Base-by-base conservation (phyloP, 2,888 invertebrate genomes). In the Hedychridium roseum region DNA sequence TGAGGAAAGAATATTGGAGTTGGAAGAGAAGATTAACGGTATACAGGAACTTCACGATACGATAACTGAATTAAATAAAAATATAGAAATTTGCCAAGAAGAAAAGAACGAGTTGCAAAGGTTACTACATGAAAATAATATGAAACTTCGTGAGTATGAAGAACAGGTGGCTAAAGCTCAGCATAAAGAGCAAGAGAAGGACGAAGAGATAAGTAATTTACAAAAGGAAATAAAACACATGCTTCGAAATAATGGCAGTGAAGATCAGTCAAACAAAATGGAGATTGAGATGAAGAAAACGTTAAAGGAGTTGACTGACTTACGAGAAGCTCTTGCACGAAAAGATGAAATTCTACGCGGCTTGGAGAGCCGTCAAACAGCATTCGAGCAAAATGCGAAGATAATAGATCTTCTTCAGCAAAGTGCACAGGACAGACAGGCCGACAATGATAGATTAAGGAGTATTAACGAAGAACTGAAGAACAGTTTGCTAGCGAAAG, bases 141-240 rank as follows among this genome's bases (percentile, higher is more conserved):
- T 47, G 31, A 54, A 17, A 34, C 21, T 49, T 15, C 15, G 40
- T 28, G 38, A 44, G 11, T 41, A 43, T 1, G 46, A 56, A 23
- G 45, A 45, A 12, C 59, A 57, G 21, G 51, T 70, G 12, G 34
- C 56, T 9, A 35, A 47, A 7, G 45, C 46, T 0, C 37, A 43
- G 0, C 16, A 31, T 2, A 58, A 52, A 28, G 69, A 72, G 12
- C 54, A 54, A 17, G 76, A 76, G 1, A 75, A 70, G 51, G 75
- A 76, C 27, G 43, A 21, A 1, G 76, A 76, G 49, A 75, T 75
- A 18, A 21, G 7, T n/a, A 56, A 51, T 14, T 57, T 76, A 9
- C 73, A 76, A 51, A 70, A 62, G 44, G 72, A 68, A 59, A 27
- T 71, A 36, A 72, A 72, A 40, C 43, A 39, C 2, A 43, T 68